Evolutionary conservation across 2,888 invertebrate genomes (phyloP), one percentile per base, ranked within the genome.

Genomic region (Rugalucina vietnamica): DNA sequence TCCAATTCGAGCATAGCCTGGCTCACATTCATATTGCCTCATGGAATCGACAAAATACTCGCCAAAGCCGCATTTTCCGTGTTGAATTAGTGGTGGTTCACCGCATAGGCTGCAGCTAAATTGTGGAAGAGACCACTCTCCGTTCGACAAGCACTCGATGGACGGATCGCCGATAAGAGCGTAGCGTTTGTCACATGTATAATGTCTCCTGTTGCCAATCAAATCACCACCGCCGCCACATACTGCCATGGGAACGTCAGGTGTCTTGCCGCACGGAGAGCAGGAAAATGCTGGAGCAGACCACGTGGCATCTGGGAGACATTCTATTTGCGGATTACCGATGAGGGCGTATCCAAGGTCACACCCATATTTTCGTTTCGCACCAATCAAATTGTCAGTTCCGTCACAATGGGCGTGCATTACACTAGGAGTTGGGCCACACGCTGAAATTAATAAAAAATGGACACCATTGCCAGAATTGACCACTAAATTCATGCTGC

Each of bases 41-140:
- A 50, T 18, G 1, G 83, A 57, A 14, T 79, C 86, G 1, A 86
- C 78, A 14, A 57, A 84, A 50, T 78, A 65, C 3, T 81, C 78
- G 10, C 82, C 82, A 5, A 43, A 81, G 14, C 73, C 76, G 54
- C 84, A 85, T 1, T 32, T 27, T 32, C 82, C 87, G 50, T 82
- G 36, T 8, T 74, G 14, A 2, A 83, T 69, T 1, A 69, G 60
- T 24, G 84, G 84, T n/a, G 85, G 81, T 2, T 54, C 29, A 3
- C 82, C 81, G 71, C 87, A 87, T n/a, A 84, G 71, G 1, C 80
- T 60, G 54, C 86, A 86, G 39, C 69, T 39, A 39, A 81, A 82
- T 18, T 81, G 72, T 8, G 81, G 73, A 21, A 12, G 2, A 12
- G 72, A 75, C 84, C 84, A 84, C 10, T 37, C 32, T 8, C 77